Percentiles rank a stretch among this genome's conserved stretches.
phyloP scores from a whole-genome alignment of 2,113 vertebrate genomes.

The Elachura formosa region DNA sequence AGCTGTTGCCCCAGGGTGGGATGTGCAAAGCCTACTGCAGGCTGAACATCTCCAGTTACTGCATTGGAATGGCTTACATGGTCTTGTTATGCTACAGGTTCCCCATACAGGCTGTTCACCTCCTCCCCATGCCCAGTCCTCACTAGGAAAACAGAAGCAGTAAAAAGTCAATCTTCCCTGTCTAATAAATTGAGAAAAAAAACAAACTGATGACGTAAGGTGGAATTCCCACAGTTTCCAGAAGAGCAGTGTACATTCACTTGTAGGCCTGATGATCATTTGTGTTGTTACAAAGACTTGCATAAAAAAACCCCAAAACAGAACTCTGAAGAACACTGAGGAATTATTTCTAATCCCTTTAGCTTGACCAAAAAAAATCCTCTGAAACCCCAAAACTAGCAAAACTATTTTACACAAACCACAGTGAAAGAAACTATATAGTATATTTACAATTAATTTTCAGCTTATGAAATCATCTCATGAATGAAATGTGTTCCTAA shows the following conservation, averaged over 20 bases:
- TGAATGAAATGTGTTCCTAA: background rate
- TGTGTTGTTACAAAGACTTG: background rate
- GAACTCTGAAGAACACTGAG: background rate
- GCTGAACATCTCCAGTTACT: background rate
- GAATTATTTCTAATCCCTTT: background rate
- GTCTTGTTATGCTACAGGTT: background rate
- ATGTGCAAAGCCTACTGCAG: background rate
- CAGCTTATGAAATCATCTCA: background rate
- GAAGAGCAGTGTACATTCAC: background rate
- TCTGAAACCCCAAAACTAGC: background rate
- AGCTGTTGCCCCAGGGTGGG: background rate
- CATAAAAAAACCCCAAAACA: background rate
- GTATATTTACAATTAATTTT: background rate
- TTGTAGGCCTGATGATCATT: background rate
- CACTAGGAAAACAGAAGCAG: background rate
- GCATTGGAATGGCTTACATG: rapidly evolving
- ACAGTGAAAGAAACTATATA: background rate
- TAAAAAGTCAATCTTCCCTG: background rate
- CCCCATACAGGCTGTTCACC: background rate
- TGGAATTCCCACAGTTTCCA: background rate
- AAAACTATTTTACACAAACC: background rate
- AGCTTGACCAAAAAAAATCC: background rate
- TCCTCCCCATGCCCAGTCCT: background rate
- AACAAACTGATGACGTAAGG: background rate
- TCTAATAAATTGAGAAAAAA: background rate